Evolutionary conservation across 2,113 vertebrate genomes (phyloP).

Genomic region (Scopus umbretta): DNA sequence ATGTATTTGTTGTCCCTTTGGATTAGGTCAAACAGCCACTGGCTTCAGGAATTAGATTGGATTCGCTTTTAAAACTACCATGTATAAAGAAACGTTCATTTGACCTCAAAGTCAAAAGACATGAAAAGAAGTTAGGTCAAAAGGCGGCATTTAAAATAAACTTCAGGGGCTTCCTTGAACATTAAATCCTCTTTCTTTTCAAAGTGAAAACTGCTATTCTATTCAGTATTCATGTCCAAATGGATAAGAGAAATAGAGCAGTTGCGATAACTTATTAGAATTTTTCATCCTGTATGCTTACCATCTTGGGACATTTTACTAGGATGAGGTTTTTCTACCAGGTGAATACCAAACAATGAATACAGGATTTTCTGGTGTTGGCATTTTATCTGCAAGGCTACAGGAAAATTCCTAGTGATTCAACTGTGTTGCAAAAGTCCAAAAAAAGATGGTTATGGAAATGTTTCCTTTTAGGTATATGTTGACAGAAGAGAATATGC

Average conservation of each 20-base stretch:
- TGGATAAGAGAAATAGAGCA: not conserved
- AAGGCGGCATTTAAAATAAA: not conserved
- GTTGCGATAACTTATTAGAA: not conserved
- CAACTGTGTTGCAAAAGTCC: not conserved
- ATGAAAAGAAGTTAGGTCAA: not conserved
- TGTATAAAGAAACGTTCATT: not conserved
- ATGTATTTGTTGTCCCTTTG: not conserved
- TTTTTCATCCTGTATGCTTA: not conserved
- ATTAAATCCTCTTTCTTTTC: not conserved
- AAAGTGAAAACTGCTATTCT: not conserved
- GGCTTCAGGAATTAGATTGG: not conserved
- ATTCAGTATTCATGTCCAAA: not conserved
- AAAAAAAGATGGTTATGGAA: not conserved
- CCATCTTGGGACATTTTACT: not conserved
- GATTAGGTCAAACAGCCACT: not conserved
- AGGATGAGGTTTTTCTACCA: not conserved
- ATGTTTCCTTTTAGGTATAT: not conserved
- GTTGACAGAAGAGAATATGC: not conserved
- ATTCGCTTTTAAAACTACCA: not conserved
- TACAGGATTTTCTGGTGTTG: not conserved
- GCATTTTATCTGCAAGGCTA: not conserved
- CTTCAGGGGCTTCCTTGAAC: not conserved
- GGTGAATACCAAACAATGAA: not conserved
- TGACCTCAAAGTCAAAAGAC: not conserved
- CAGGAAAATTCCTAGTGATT: not conserved